Evolutionary conservation across 2,113 vertebrate species (phyloP).

Genomic region (Indri indri): DNA sequence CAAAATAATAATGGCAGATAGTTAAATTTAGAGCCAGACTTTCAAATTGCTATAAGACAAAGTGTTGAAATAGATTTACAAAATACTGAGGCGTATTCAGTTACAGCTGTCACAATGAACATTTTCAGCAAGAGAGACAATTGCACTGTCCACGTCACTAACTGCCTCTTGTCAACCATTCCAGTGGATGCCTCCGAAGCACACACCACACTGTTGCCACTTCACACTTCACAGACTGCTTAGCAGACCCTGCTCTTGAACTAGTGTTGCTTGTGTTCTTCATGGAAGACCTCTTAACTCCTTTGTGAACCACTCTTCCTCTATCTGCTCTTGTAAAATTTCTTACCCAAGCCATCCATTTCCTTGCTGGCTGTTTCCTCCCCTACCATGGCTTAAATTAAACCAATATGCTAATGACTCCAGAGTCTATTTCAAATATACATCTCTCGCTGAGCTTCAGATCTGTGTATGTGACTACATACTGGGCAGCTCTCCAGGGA

Average conservation of each 20-base stretch:
- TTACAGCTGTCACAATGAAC: background rate
- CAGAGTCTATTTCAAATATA: background rate
- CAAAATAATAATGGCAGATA: background rate
- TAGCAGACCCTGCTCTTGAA: background rate
- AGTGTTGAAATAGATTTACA: background rate
- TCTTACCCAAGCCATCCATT: background rate
- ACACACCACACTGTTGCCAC: background rate
- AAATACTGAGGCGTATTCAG: background rate
- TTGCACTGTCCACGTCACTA: too few relatives aligned
- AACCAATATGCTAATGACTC: background rate
- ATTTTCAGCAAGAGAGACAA: background rate
- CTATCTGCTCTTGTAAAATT: background rate
- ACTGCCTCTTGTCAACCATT: too few relatives aligned
- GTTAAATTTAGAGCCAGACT: background rate
- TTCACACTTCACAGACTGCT: background rate
- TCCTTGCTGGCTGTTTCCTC: background rate
- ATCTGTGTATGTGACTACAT: background rate
- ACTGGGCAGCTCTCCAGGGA: background rate
- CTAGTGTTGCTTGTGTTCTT: background rate
- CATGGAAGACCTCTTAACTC: background rate
- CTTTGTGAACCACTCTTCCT: background rate
- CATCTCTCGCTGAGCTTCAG: background rate
- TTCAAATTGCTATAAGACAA: background rate
- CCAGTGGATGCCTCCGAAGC: background rate
- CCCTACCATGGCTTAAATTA: background rate